Evolutionary conservation across 2,888 invertebrate genomes (phyloP).

Genomic region (Volucella bombylans): DNA sequence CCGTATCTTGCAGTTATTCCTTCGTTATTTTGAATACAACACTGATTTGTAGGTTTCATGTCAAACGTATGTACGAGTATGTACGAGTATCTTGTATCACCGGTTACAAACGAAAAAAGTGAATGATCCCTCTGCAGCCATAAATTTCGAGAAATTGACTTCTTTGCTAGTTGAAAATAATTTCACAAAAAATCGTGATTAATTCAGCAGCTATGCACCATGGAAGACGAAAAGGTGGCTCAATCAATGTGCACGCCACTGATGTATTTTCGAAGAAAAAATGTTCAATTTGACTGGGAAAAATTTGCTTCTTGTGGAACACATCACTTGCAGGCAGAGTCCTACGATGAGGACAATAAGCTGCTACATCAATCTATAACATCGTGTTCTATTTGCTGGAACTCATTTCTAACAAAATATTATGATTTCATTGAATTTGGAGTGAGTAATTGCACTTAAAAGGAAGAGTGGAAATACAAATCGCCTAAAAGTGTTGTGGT

Average conservation of each 20-base stretch:
- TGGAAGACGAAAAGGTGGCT: conserved; percentile 9
- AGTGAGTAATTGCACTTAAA: too few species aligned
- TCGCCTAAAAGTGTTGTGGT: too few species aligned
- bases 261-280: conserved; percentile 24
- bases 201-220: conserved; percentile 35
- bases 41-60: conserved; percentile 48
- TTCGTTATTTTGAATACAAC: too few species aligned
- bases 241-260: conserved; percentile 58
- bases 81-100: conserved; percentile 16
- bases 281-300: conserved; percentile 23
- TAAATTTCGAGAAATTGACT: conserved; percentile 71
- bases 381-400: conserved; percentile 57
- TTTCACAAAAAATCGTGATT: conserved; percentile 69
- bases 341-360: conserved; percentile 63
- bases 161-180: conserved; percentile 48
- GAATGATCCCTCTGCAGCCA: conserved; percentile 38
- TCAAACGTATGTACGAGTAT: conserved; percentile 33
- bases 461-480: too few species aligned
- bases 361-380: conserved; percentile 53
- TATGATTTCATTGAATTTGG: too few species aligned
- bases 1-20: too few species aligned
- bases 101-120: conserved; percentile 10
- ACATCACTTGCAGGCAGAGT: conserved; percentile 5
- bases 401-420: too few species aligned
- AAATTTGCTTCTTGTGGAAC: conserved; percentile 47